Conservation (phyloP, 2,113 vertebrate species). For the Apteryx owenii region DNA sequence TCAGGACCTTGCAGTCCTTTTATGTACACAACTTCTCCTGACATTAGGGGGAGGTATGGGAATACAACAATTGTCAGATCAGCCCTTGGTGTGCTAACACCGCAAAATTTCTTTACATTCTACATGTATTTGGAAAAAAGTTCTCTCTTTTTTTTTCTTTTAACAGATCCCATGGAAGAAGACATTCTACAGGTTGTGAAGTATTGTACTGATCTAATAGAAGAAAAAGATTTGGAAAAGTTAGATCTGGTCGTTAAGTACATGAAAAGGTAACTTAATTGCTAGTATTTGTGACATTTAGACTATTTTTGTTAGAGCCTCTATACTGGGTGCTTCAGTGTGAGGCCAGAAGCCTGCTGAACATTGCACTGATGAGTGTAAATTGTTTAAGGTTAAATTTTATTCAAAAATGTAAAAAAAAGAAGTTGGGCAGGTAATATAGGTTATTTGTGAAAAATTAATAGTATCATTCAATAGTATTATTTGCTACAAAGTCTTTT, state of each 20-base stretch:
- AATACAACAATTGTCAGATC: not conserved
- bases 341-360: not conserved
- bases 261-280: conserved; percentile 89
- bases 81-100: not conserved
- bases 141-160: not conserved
- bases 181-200: conserved; percentile 97
- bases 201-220: conserved; percentile 96
- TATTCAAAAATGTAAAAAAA: not conserved
- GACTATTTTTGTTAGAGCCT: not conserved
- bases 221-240: conserved; percentile 96
- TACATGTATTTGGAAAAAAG: not conserved
- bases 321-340: not conserved
- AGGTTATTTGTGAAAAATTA: not conserved
- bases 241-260: conserved; percentile 96
- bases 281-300: not conserved
- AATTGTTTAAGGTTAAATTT: not conserved
- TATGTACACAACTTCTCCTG: not conserved
- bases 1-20: not conserved
- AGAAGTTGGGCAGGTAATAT: not conserved
- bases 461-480: not conserved
- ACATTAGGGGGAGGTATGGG: not conserved
- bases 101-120: not conserved
- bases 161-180: conserved; percentile 97
- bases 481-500: not conserved
- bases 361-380: not conserved